Evolutionary conservation across 2,113 vertebrate species (phyloP), one percentile per base, ranked within the genome.

Genomic region (Chaetorhynchus papuensis): DNA sequence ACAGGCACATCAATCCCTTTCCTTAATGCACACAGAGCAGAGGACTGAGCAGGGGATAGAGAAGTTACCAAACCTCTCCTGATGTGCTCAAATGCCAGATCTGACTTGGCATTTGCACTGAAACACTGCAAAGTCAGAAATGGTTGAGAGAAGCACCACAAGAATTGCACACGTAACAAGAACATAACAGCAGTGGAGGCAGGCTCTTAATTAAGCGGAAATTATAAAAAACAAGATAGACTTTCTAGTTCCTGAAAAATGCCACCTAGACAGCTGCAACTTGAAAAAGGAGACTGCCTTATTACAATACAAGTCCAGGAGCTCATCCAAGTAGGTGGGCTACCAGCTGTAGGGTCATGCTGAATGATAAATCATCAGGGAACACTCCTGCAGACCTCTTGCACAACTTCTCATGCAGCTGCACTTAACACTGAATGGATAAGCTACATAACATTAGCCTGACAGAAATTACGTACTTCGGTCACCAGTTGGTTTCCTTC

Each of bases 121-220:
- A 49, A 72, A 59, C 26, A 33, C 42, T 10, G 41, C 22, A 19
- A 84, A 82, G 64, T 26, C 49, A 63, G 74, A 85, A 70, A 64
- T 1, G 20, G 35, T n/a, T 35, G 15, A 78, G 39, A 71, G 42
- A 78, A 87, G 52, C 39, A 35, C 10, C 44, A 30, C 30, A 50
- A 30, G 31, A 87, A 60, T 4, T 35, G n/a, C 39, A 44, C 8
- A 53, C 0, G 0, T 24, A 76, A 64, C 21, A 52, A 35, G 39
- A 64, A 77, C 33, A 5, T 7, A 72, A 26, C 37, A 19, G 64
- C 63, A 66, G 26, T 2, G 8, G 42, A 69, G 14, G 54, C 6
- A 77, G 68, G 68, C 59, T 70, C 65, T 64, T 47, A 65, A 84
- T 50, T 13, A 88, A 31, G 83, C 53, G 17, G 21, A 47, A 56